phyloP scores from a whole-genome alignment of 2,113 vertebrate species.

The Lophura nycthemera region DNA sequence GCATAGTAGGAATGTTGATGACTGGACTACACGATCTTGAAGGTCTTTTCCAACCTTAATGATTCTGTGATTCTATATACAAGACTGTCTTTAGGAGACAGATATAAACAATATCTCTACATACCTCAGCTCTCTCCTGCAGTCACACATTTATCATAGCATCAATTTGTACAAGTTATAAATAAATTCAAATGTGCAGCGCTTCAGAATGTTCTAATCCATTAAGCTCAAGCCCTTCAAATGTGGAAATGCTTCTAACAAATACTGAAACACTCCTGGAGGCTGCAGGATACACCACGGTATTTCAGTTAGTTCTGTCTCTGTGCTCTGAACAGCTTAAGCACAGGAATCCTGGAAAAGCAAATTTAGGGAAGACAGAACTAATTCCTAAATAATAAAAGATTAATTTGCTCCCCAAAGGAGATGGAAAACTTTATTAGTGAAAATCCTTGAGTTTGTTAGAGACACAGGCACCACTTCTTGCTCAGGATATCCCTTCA shows the following conservation, averaged over 20 bases:
- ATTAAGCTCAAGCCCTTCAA: not conserved
- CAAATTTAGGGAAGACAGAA: not conserved
- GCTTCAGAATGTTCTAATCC: not conserved
- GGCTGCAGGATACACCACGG: not conserved
- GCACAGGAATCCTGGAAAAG: not conserved
- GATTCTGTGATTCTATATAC: not conserved
- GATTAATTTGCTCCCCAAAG: not conserved
- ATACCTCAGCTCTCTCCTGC: not conserved
- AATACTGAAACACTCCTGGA: not conserved
- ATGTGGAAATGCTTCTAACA: not conserved
- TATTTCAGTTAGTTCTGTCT: not conserved
- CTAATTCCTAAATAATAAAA: not conserved
- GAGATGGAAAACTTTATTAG: not conserved
- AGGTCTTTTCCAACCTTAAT: too few species aligned
- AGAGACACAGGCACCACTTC: not conserved
- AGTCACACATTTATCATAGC: slow-evolving; percentile 9
- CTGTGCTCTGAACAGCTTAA: not conserved
- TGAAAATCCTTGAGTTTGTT: not conserved
- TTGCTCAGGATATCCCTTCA: accelerated
- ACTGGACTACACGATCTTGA: too few species aligned
- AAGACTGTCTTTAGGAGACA: not conserved
- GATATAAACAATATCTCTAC: not conserved
- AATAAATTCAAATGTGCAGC: not conserved
- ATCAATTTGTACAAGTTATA: not conserved
- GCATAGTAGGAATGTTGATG: too few species aligned